Evolutionary conservation across 1,140 invertebrate species (phyloP).

Genomic region (Trichoplusia ni): DNA sequence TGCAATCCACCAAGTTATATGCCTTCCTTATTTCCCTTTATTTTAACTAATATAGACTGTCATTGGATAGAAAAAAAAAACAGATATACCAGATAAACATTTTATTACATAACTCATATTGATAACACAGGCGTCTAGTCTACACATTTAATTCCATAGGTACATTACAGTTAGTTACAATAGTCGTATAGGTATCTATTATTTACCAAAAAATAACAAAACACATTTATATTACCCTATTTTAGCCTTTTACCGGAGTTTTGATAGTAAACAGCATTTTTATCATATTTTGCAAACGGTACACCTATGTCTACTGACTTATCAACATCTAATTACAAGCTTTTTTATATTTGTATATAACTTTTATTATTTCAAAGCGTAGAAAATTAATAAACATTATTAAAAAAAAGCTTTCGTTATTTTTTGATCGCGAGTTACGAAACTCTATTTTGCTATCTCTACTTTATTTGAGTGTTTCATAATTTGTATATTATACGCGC

Average conservation of each 20-base stretch:
- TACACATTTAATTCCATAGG: slow-evolving; percentile 58
- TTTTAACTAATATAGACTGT: neutral
- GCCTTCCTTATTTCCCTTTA: too few species aligned
- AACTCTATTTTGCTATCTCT: too few species aligned
- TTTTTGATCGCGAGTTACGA: too few species aligned
- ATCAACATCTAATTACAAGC: slow-evolving; percentile 52
- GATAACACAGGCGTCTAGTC: slow-evolving; percentile 60
- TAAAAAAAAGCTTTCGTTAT: too few species aligned
- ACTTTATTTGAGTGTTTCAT: neutral
- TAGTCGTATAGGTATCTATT: slow-evolving; percentile 26
- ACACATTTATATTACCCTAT: neutral
- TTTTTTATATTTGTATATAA: slow-evolving; percentile 30
- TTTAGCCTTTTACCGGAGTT: slow-evolving; percentile 47
- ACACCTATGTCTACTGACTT: slow-evolving; percentile 1
- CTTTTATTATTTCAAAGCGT: neutral
- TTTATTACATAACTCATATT: slow-evolving; percentile 49
- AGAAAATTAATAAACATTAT: too few species aligned
- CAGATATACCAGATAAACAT: slow-evolving; percentile 32
- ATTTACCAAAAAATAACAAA: slow-evolving; percentile 13
- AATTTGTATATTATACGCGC: neutral
- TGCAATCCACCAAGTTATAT: too few species aligned
- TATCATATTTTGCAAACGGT: neutral
- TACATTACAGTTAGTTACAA: slow-evolving; percentile 55
- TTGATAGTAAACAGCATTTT: slow-evolving; percentile 54
- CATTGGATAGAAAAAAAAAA: slow-evolving; percentile 27